Conservation (phyloP, 1,140 invertebrate genomes). For the Nixonia krombeini region DNA sequence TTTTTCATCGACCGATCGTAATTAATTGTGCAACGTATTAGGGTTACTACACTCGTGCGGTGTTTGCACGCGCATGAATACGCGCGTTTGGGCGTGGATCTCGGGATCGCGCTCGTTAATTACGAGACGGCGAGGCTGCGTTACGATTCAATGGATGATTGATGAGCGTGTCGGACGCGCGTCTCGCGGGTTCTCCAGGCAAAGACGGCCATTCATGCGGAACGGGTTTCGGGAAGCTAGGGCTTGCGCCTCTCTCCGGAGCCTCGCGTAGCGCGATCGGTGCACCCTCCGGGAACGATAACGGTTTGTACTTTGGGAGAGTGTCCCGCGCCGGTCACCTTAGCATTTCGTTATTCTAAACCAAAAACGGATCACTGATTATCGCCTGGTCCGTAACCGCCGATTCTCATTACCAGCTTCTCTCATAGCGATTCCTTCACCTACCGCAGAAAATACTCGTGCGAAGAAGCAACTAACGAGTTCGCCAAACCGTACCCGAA, state of each 20-base stretch:
- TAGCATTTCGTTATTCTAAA: too few relatives aligned
- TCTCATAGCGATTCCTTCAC: too few relatives aligned
- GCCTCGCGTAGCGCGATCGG: too few relatives aligned
- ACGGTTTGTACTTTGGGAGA: too few relatives aligned
- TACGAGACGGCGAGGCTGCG: constrained; percentile 44
- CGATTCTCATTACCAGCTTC: too few relatives aligned
- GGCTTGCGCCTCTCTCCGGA: too few relatives aligned
- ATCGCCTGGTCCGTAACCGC: not conserved
- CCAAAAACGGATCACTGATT: not conserved
- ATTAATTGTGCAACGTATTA: constrained; percentile 41
- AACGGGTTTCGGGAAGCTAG: constrained; percentile 39
- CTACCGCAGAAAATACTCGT: constrained; percentile 45
- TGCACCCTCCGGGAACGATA: not conserved
- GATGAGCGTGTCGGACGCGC: constrained; percentile 38
- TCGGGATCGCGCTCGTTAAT: constrained; percentile 45
- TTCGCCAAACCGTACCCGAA: constrained; percentile 34
- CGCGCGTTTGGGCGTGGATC: constrained; percentile 41
- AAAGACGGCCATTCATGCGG: constrained; percentile 22
- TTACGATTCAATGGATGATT: constrained; percentile 51
- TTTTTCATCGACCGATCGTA: too few relatives aligned
- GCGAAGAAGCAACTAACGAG: constrained; percentile 32
- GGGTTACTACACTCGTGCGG: constrained; percentile 14
- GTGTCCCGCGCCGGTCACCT: too few relatives aligned
- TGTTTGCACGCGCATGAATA: constrained; percentile 21
- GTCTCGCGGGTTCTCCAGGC: constrained; percentile 33